Percentiles rank a stretch among this genome's conserved stretches.
phyloP scores from a whole-genome alignment of 2,797 vertebrate genomes.

The Anguilla anguilla region DNA sequence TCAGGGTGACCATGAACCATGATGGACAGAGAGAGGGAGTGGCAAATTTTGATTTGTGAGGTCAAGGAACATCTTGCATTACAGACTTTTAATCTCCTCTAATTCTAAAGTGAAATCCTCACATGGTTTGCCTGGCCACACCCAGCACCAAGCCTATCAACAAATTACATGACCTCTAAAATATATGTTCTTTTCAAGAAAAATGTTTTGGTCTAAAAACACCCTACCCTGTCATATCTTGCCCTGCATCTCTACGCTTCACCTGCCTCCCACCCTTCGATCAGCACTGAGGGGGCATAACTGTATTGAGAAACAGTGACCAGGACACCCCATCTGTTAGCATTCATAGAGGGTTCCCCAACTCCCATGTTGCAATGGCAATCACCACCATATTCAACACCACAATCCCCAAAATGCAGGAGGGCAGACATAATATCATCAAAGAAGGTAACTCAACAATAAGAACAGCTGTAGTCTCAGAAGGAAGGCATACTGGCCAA shows the following conservation, averaged over 20 bases:
- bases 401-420: neutral
- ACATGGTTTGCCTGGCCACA: no score
- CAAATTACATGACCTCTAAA: neutral
- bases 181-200: neutral
- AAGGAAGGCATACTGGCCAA: no score
- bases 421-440: neutral
- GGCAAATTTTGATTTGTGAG: neutral
- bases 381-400: neutral
- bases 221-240: neutral
- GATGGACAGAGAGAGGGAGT: neutral
- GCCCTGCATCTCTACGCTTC: neutral
- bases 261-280: neutral
- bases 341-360: neutral
- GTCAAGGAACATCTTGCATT: conserved; percentile 13
- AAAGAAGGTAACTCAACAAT: neutral
- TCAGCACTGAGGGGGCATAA: neutral
- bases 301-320: neutral
- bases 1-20: neutral
- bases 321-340: neutral
- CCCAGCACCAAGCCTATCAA: neutral
- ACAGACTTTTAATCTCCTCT: neutral
- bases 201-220: neutral
- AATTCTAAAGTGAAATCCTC: neutral
- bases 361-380: neutral
- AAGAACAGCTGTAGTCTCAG: no score